Evolutionary conservation across 2,797 vertebrate species (phyloP).

Genomic region (Poeciliopsis presidionis): DNA sequence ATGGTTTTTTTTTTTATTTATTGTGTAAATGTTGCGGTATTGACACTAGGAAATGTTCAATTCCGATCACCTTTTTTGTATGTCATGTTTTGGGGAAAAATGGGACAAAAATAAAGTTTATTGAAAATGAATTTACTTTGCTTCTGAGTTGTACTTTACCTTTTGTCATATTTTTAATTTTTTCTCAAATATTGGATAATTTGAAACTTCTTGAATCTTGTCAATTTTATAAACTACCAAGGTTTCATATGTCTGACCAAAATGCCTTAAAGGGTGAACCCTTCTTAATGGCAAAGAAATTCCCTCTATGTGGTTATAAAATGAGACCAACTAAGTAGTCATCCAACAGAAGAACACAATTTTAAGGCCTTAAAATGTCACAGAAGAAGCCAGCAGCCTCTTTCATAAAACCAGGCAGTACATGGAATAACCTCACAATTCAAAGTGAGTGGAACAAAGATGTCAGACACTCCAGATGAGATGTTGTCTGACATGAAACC

Average conservation of each 20-base stretch:
- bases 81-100: slow-evolving; percentile 71
- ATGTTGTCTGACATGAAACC: not conserved
- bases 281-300: no score
- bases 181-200: not conserved
- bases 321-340: not conserved
- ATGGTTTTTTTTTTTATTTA: slow-evolving; percentile 79
- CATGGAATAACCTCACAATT: not conserved
- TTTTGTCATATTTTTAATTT: not conserved
- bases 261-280: not conserved
- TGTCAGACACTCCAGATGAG: not conserved
- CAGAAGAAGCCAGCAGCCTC: not conserved
- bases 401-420: not conserved
- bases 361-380: not conserved
- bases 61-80: slow-evolving; percentile 82
- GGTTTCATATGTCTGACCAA: no score
- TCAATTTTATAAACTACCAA: no score
- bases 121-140: slow-evolving; percentile 60
- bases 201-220: not conserved
- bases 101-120: slow-evolving; percentile 83
- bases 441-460: not conserved
- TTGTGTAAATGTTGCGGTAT: slow-evolving; percentile 80
- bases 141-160: not conserved
- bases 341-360: not conserved
- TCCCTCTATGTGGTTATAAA: not conserved
- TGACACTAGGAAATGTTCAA: slow-evolving; percentile 79